Percentiles rank a stretch among this genome's conserved stretches.
Evolutionary conservation across 2,888 invertebrate species (phyloP).

Genomic region (Dyspetes luteomarginatus): DNA sequence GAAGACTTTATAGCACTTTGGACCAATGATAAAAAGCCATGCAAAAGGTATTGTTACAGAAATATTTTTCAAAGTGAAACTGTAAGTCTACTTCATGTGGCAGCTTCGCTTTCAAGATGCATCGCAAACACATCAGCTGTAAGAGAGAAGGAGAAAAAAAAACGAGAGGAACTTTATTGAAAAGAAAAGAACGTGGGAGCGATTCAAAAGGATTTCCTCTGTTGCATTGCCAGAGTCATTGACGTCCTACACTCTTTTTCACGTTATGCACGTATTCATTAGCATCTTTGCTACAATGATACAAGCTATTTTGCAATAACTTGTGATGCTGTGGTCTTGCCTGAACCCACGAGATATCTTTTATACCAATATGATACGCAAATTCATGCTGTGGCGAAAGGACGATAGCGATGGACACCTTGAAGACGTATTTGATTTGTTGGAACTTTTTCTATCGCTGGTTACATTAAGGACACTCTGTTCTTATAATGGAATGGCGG

Average conservation of each 20-base stretch:
- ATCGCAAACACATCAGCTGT: conserved; percentile 21
- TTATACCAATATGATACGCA: background rate
- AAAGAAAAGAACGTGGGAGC: conserved; percentile 57
- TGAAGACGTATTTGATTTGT: background rate
- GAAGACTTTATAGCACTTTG: too few species aligned
- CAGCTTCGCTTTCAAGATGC: conserved; percentile 15
- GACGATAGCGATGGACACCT: background rate
- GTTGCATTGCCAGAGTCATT: conserved; percentile 37
- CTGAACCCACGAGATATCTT: background rate
- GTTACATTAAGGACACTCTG: too few species aligned
- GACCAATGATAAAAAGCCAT: too few species aligned
- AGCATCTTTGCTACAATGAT: background rate
- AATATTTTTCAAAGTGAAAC: conserved; percentile 37
- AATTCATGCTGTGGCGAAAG: too few species aligned
- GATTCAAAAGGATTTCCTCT: conserved; percentile 43
- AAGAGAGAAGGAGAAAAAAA: conserved; percentile 9
- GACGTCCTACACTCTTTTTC: conserved; percentile 46
- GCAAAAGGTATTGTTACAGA: too few species aligned
- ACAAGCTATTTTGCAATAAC: conserved; percentile 18
- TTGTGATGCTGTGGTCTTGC: background rate
- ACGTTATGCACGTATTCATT: background rate
- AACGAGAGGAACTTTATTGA: conserved; percentile 32
- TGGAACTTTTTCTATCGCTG: background rate
- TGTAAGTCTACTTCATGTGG: conserved; percentile 1
- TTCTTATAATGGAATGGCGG: too few species aligned